Percentiles rank a stretch among this genome's conserved stretches.
Conservation (phyloP, 2,888 invertebrate genomes). For the Lacanobia oleracea region DNA sequence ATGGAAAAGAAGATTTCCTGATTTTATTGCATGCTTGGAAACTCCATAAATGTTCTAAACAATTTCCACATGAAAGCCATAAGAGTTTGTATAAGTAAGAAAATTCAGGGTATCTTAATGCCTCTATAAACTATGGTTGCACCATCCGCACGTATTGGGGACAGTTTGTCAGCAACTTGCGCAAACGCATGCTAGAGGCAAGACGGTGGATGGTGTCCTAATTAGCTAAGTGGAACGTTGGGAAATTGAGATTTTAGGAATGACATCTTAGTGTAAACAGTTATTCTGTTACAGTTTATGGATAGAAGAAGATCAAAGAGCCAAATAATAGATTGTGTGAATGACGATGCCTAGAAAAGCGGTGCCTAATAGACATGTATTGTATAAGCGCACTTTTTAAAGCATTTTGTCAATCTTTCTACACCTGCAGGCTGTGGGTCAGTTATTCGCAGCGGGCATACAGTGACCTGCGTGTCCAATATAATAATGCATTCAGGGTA, state of each 20-base stretch:
- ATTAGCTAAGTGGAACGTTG: slow-evolving; percentile 54
- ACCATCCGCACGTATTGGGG: slow-evolving; percentile 54
- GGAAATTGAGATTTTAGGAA: slow-evolving; percentile 39
- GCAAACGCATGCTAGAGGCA: slow-evolving; percentile 53
- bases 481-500: too few species aligned
- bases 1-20: too few species aligned
- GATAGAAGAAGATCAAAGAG: not conserved
- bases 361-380: too few species aligned
- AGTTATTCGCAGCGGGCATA: too few species aligned
- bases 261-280: slow-evolving; percentile 19
- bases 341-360: not conserved
- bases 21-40: not conserved
- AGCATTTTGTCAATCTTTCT: too few species aligned
- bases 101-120: slow-evolving; percentile 63
- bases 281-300: not conserved
- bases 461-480: too few species aligned
- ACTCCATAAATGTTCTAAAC: slow-evolving; percentile 8
- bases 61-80: slow-evolving; percentile 40
- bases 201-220: slow-evolving; percentile 58
- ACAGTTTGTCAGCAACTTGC: slow-evolving; percentile 62
- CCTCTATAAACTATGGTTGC: slow-evolving; percentile 62
- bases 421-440: too few species aligned
- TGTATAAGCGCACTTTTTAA: too few species aligned
- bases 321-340: not conserved
- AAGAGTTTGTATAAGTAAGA: slow-evolving; percentile 41